Evolutionary conservation across 2,797 vertebrate genomes (phyloP).

Genomic region (Tapirus indicus): DNA sequence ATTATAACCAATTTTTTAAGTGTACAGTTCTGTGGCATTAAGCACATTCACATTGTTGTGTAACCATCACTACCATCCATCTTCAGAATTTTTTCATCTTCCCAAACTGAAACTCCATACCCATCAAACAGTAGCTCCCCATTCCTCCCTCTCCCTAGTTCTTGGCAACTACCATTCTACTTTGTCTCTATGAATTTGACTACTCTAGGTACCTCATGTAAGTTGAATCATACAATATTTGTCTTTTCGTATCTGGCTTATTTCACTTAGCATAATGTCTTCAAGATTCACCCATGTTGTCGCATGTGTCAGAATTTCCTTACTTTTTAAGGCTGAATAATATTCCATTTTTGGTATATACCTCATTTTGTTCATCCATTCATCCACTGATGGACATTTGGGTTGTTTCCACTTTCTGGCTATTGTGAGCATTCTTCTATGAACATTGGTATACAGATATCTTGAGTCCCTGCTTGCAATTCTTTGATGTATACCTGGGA

Average conservation of each 20-base stretch:
- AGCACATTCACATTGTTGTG: not conserved
- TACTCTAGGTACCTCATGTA: not conserved
- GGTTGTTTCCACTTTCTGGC: not conserved
- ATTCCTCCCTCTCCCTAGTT: not conserved
- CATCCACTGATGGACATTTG: not conserved
- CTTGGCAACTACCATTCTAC: not conserved
- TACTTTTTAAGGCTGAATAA: conserved; percentile 38
- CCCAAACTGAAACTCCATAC: not conserved
- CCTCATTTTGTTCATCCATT: conserved; percentile 18
- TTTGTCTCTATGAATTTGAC: conserved; percentile 17
- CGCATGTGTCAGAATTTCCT: not conserved
- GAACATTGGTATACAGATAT: not conserved
- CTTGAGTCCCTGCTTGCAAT: not conserved
- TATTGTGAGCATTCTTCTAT: not conserved
- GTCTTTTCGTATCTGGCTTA: not conserved
- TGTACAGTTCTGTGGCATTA: not conserved
- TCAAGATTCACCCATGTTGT: conserved; percentile 3
- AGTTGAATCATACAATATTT: not conserved
- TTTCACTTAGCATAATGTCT: not conserved
- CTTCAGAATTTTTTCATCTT: not conserved
- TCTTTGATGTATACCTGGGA: not conserved
- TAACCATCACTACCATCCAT: not conserved
- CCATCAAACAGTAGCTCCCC: not conserved
- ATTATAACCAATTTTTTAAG: not conserved
- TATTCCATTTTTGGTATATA: conserved; percentile 39